Percentiles rank a stretch among this genome's conserved stretches.
phyloP scores from a whole-genome alignment of 1,140 invertebrate species.

The Mamestra configurata region DNA sequence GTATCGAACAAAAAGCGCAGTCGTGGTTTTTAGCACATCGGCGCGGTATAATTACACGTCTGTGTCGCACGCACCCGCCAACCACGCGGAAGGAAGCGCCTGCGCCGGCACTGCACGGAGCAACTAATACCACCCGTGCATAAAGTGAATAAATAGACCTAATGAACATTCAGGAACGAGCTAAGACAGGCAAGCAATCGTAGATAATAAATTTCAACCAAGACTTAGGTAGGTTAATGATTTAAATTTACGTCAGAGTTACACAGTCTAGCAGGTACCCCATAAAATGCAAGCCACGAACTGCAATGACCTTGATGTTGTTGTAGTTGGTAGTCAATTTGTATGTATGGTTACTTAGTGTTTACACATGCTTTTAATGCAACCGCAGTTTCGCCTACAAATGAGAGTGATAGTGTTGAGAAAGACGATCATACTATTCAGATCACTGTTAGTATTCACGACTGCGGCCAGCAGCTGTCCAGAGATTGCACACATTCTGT shows the following conservation, averaged over 20 bases:
- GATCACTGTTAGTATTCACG: background rate
- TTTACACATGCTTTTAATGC: background rate
- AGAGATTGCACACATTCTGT: background rate
- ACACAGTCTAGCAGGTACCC: background rate
- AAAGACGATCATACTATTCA: background rate
- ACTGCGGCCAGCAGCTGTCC: background rate
- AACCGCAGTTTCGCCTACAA: background rate
- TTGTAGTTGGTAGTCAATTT: background rate
- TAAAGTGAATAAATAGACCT: no score
- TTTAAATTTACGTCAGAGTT: background rate
- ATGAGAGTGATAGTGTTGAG: background rate
- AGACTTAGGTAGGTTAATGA: background rate
- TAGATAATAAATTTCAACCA: no score
- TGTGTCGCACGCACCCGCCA: slow-evolving; percentile 7
- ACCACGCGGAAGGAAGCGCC: slow-evolving; percentile 58
- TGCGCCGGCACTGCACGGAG: slow-evolving; percentile 21
- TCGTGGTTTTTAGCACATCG: background rate
- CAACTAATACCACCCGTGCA: background rate
- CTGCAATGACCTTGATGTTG: background rate
- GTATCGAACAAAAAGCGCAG: background rate
- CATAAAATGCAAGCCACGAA: background rate
- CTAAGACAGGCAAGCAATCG: no score
- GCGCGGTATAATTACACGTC: slow-evolving; percentile 21
- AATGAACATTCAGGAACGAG: no score
- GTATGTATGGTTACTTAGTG: background rate